Conservation (phyloP, 2,797 vertebrate genomes). For the Muscicapa comitata region DNA sequence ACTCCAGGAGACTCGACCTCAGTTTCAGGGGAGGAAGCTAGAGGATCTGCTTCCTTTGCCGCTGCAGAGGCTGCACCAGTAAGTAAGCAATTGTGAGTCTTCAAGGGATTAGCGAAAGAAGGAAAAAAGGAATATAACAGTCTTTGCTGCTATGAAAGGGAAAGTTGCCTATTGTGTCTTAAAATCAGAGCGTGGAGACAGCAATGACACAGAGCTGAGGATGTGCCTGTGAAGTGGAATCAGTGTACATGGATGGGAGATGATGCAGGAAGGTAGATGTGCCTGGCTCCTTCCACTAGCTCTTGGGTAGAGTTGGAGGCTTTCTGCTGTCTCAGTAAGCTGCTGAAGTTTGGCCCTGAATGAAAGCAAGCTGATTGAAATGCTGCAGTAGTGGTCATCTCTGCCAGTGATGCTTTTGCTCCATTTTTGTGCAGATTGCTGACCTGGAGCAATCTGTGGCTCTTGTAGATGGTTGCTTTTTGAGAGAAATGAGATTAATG, state of each 20-base stretch:
- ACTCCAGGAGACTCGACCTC: constrained; percentile 87
- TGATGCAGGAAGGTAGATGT: neutral
- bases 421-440: neutral
- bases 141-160: neutral
- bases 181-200: neutral
- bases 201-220: neutral
- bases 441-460: neutral
- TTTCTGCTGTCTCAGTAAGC: neutral
- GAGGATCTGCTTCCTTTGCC: constrained; percentile 89
- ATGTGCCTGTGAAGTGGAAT: neutral
- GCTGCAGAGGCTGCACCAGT: constrained; percentile 84
- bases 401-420: neutral
- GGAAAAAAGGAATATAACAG: neutral
- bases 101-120: neutral
- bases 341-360: neutral
- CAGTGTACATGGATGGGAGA: neutral
- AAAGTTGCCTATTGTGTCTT: neutral
- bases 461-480: neutral
- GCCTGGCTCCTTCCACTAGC: neutral
- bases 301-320: neutral
- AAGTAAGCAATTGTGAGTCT: constrained; percentile 59
- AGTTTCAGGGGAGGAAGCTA: constrained; percentile 80
- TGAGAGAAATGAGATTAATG: neutral
- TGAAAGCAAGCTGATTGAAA: neutral
- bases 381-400: neutral